Conservation (phyloP, 2,797 vertebrate genomes). For the Cygnus olor region DNA sequence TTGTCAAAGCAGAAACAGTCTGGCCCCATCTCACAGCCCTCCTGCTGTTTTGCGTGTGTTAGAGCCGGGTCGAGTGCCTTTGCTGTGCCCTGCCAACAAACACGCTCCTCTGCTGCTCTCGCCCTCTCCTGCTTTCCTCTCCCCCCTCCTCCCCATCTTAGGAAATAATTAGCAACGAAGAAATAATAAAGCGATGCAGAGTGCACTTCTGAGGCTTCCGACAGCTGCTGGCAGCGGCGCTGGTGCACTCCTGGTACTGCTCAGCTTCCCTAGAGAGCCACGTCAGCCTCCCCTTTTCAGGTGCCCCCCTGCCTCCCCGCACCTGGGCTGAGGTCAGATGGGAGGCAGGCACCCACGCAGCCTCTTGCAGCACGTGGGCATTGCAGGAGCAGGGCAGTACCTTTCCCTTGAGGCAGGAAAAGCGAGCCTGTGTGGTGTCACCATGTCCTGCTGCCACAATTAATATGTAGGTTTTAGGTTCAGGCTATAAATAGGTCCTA, state of each 20-base stretch:
- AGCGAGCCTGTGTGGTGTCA: background rate
- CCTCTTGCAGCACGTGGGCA: background rate
- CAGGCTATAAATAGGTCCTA: background rate
- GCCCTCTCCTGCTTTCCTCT: background rate
- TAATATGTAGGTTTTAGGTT: background rate
- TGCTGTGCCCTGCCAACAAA: conserved; percentile 38
- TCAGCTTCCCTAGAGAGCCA: conserved; percentile 37
- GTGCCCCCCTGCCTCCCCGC: background rate
- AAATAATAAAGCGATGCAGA: conserved; percentile 53
- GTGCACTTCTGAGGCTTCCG: conserved; percentile 53
- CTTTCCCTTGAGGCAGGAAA: background rate
- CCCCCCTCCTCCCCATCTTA: background rate
- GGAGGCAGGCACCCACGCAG: background rate
- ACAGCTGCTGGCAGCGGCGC: conserved; percentile 55
- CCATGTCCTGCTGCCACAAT: background rate
- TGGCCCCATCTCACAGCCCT: conserved; percentile 5
- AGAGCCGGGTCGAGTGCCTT: conserved; percentile 27
- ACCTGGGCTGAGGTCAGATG: conserved; percentile 22
- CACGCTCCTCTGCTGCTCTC: background rate
- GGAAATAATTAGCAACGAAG: conserved; percentile 71
- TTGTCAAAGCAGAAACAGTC: conserved; percentile 32
- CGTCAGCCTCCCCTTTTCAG: background rate
- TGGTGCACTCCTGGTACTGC: background rate
- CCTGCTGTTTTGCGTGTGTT: conserved; percentile 16
- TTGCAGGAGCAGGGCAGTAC: background rate